Conservation (phyloP, 2,797 vertebrate genomes). For the Gephyroberyx darwinii region DNA sequence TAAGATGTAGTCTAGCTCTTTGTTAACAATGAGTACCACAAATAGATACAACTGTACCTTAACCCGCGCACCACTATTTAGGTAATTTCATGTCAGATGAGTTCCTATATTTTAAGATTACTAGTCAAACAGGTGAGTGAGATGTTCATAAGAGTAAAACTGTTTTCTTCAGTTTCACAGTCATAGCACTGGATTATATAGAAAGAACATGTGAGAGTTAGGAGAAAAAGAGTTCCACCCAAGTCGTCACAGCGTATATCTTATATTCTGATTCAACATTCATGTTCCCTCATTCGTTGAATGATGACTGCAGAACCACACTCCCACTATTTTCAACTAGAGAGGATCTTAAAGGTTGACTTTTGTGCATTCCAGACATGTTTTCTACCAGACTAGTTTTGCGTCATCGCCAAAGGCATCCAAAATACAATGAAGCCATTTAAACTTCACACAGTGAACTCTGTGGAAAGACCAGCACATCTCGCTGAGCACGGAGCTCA, state of each 20-base stretch:
- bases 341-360: constrained; percentile 9
- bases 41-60: not conserved
- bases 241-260: not conserved
- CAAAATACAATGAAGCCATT: constrained; percentile 66
- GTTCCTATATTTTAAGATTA: not conserved
- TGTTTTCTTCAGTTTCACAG: no score
- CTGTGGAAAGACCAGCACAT: constrained; percentile 43
- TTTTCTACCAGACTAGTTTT: constrained; percentile 56
- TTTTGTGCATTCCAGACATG: constrained; percentile 56
- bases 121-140: not conserved
- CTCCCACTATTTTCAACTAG: constrained; percentile 1
- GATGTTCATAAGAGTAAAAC: not conserved
- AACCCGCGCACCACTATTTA: not conserved
- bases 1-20: not conserved
- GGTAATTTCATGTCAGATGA: not conserved
- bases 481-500: constrained; percentile 44
- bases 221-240: not conserved
- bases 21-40: not conserved
- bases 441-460: constrained; percentile 56
- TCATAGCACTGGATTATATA: not conserved
- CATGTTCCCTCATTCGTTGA: not conserved
- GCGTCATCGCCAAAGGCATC: constrained; percentile 42
- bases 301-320: not conserved
- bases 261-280: not conserved
- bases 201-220: not conserved